Base-by-base conservation (phyloP, 2,797 vertebrate species). In the Lithobates sylvaticus region DNA sequence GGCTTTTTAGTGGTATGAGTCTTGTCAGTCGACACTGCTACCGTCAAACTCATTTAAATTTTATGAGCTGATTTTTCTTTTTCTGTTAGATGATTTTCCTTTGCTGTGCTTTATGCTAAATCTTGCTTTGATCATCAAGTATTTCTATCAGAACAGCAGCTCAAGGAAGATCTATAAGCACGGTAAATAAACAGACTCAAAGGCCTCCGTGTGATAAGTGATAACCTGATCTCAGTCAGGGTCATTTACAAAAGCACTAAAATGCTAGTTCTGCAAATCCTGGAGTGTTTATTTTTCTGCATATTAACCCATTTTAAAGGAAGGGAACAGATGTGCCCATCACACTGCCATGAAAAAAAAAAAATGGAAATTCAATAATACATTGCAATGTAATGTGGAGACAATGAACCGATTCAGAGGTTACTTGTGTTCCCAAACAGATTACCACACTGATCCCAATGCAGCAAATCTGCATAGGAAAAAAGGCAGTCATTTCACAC, bases 1-100 rank as follows among this genome's bases (percentile, higher is more conserved):
- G 12, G n/a, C 12, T 9, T 23, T 65, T 65, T n/a, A 65, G 61
- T 23, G 61, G 61, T 26, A 65, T 65, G 61, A 65, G 23, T 9
- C 61, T 65, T 65, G 61, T 65, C 61, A 65, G 61, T 23, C 61
- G 23, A 12, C 23, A 23, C 23, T 64, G 61, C 23, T 64, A 64
- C 61, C 6, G n/a, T 64, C 61, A 65, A 65, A 65, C n/a, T 65
- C 61, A 65, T 65, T 65, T 65, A 65, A 65, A 65, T 65, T 65
- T 65, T 65, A 65, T 65, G 61, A 65, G 61, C 61, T 65, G 61
- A 23, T 65, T 54, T 54, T 65, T 65, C 61, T 65, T 54, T 54
- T 26, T 26, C 23, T 65, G 61, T 65, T 26, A 26, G 61, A 23
- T 65, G 61, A 65, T 65, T 65, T 65, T 65, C 21, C n/a, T 65